Evolutionary conservation across 1,140 invertebrate species (phyloP).

Genomic region (Drosophila parabipectinata): DNA sequence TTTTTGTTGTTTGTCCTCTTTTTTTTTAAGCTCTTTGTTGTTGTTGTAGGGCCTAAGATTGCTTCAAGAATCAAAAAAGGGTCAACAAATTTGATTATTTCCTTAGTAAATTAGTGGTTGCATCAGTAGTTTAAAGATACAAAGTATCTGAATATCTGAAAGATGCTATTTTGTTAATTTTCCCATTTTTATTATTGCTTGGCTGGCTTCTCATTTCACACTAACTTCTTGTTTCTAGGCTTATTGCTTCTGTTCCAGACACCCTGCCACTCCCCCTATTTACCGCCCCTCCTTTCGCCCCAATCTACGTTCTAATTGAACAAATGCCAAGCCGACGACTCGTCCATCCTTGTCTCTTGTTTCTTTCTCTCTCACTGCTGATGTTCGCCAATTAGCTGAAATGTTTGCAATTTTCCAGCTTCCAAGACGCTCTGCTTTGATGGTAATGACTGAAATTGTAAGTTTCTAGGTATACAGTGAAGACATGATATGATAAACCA

Average conservation of each 20-base stretch:
- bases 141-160: not conserved
- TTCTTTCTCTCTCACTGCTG: not conserved
- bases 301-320: constrained; percentile 71
- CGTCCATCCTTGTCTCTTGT: not conserved
- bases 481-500: not conserved
- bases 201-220: constrained; percentile 45
- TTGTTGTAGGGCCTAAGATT: constrained; percentile 4
- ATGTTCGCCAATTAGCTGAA: constrained; percentile 51
- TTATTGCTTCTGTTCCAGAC: constrained; percentile 1
- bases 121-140: not conserved
- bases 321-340: constrained; percentile 15
- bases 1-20: constrained; percentile 38
- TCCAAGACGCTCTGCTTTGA: constrained; percentile 45
- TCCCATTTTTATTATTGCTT: not conserved
- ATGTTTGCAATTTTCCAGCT: constrained; percentile 51
- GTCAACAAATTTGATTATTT: constrained; percentile 20
- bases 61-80: constrained; percentile 4
- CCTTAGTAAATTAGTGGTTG: constrained; percentile 14
- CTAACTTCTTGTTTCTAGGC: constrained; percentile 25
- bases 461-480: constrained; percentile 17
- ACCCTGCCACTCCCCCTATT: not conserved
- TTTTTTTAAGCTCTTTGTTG: constrained; percentile 7
- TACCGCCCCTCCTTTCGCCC: constrained; percentile 3
- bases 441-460: constrained; percentile 49
- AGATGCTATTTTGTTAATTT: not conserved